Base-by-base conservation (phyloP, 2,888 invertebrate genomes). In the Hydrotaea diabolus region DNA sequence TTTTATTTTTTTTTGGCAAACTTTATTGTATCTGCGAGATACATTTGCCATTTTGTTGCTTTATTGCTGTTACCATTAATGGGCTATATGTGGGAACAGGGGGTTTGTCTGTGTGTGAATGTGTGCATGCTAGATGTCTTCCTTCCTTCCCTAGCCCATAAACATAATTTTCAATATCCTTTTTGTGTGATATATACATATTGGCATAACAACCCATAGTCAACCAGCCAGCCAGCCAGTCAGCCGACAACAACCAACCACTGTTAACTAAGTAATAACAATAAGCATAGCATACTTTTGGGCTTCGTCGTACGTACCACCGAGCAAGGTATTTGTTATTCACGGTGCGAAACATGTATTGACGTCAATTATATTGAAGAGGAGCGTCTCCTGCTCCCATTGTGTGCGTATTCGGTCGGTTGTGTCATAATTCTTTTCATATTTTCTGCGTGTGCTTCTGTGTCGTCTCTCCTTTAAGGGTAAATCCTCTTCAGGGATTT, bases 341-440 rank as follows among this genome's bases (percentile, higher is more conserved):
- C 92, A 90, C 91, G 90, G 92, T 91, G 92, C 91, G 92, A 92
- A 92, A 91, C 91, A 91, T 90, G 91, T 92, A 92, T 92, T 92
- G 92, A 92, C 92, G 92, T 91, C 92, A 92, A 92, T 92, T 92
- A 92, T 92, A 90, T 91, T 90, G 88, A 90, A 88, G 89, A 90
- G 87, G 80, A 89, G 88, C 53, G 55, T 31, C 31, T 31, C 31
- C 31, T 31, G n/a, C 2, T 3, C 46, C 4, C 15, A 15, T 3
- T 46, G 2, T 53, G n/a, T 26, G 23, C 53, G 39, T 43, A 43
- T 26, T 13, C 53, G 26, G 15, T 55, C 15, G 72, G 11, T 55
- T 49, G 31, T 31, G 19, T 23, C 57, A 39, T 43, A 82, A 79
- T 82, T 83, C 83, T 86, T 85, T 84, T 84, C 86, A 85, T 86